These are phyloP conservation scores for Nemurella pictetii DNA, from an alignment of 2,888 invertebrate species.

Conservation along the genomic window DNA sequence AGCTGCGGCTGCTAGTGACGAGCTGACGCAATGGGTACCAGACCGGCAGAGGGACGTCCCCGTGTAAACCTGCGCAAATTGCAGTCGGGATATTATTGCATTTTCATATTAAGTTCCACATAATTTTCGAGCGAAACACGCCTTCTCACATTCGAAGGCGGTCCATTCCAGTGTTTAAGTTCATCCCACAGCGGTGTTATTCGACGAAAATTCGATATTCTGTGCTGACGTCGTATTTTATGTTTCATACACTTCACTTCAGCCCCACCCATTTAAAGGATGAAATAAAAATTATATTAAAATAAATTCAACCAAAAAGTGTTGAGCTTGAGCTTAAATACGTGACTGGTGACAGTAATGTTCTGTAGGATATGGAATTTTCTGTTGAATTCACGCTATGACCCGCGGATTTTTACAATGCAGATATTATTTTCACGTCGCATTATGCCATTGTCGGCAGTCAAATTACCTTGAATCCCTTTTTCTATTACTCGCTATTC, in stretches of 20 bases:
- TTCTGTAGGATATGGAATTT: background rate
- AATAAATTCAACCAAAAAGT: background rate
- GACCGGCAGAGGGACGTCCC: too few species aligned
- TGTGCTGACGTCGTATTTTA: background rate
- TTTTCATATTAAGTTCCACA: background rate
- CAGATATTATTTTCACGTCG: background rate
- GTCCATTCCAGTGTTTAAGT: constrained; percentile 3
- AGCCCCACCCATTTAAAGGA: constrained; percentile 2
- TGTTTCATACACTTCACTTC: constrained; percentile 4
- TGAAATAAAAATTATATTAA: background rate
- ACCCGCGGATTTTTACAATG: background rate
- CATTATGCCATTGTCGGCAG: background rate
- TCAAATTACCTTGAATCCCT: too few species aligned
- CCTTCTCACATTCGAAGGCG: constrained; percentile 2
- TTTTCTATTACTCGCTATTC: background rate
- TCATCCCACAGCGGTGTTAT: constrained; percentile 28
- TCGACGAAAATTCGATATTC: constrained; percentile 35
- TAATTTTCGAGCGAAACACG: background rate
- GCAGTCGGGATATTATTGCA: background rate
- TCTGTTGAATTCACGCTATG: background rate
- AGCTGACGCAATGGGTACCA: background rate
- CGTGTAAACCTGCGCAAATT: background rate
- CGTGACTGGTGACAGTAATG: background rate
- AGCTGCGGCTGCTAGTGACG: background rate
- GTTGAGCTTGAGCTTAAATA: background rate